Evolutionary conservation across 2,888 invertebrate species (phyloP), one percentile per base, ranked within the genome.

Genomic region (Auanema sp.): DNA sequence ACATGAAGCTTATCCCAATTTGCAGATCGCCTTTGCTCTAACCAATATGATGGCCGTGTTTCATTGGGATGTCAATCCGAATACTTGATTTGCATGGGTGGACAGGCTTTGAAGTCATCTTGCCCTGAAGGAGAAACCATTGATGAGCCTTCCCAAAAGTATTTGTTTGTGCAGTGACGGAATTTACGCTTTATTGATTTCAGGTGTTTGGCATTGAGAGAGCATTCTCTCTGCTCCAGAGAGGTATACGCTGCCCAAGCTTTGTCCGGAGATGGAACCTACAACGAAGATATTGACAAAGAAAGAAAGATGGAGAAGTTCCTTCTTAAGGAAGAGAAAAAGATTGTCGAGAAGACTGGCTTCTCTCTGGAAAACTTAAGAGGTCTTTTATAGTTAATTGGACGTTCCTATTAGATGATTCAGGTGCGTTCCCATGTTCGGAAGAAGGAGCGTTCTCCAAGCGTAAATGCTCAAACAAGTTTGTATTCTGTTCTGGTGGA

Each of bases 71-170:
- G 47, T 47, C 16, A 21, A 16, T 21, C 16, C 6, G 47, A 47
- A 21, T 47, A 47, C 47, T 10, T 47, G 4, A 47, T 47, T 47
- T 47, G 47, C 21, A 16, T 47, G 47, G 47, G 47, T 10, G 47
- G 47, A 47, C 47, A 21, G 10, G 47, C 47, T 5, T 16, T 47
- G 5, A 16, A 21, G 47, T 16, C 47, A 5, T 21, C 21, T 16
- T 47, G 47, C 47, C 47, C 16, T 5, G 47, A 47, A 16, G 47
- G 47, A 47, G 47, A 47, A 47, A 47, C 47, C 47, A 47, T 47
- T 47, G 47, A 47, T 47, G 47, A 47, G 47, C 16, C 16, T 47
- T 18, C 16, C 47, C 16, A 47, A 21, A 47, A 47, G 47, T 47
- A 21, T 5, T 3, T 43, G 11, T 14, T 12, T 8, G 4, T 8